A percentile compares a stretch with the other conserved stretches of the same genome.
Conservation (phyloP, 2,797 vertebrate species). For the Acrocephalus scirpaceus region DNA sequence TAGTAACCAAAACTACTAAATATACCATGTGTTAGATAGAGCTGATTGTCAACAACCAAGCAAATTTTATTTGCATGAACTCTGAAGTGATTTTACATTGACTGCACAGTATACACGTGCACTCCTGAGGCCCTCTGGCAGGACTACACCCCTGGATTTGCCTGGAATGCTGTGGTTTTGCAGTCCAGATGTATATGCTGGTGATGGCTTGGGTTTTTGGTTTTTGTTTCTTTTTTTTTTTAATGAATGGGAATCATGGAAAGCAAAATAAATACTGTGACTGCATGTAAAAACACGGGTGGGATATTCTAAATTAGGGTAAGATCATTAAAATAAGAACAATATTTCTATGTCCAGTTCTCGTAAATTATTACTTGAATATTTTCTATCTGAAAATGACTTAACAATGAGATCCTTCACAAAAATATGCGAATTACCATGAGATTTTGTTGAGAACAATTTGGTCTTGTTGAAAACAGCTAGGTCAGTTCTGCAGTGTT, state of each 20-base stretch:
- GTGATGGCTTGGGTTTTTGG: not conserved
- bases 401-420: not conserved
- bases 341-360: not conserved
- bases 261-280: conserved; percentile 17
- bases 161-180: conserved; percentile 66
- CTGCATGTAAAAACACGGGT: not conserved
- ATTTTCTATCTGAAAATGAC: not conserved
- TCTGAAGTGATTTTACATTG: not conserved
- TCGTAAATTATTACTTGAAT: not conserved
- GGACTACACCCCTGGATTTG: not conserved
- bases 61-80: not conserved
- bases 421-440: not conserved
- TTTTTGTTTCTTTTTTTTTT: not conserved
- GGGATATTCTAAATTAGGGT: not conserved
- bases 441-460: not conserved
- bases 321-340: not conserved
- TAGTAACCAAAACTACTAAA: not conserved
- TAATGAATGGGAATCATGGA: not conserved
- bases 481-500: not conserved
- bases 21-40: not conserved
- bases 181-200: conserved; percentile 38
- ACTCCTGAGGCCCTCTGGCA: not conserved
- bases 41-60: not conserved
- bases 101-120: accelerated
- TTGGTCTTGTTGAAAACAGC: not conserved